phyloP scores from a whole-genome alignment of 2,797 vertebrate genomes.

The Falco rusticolus region DNA sequence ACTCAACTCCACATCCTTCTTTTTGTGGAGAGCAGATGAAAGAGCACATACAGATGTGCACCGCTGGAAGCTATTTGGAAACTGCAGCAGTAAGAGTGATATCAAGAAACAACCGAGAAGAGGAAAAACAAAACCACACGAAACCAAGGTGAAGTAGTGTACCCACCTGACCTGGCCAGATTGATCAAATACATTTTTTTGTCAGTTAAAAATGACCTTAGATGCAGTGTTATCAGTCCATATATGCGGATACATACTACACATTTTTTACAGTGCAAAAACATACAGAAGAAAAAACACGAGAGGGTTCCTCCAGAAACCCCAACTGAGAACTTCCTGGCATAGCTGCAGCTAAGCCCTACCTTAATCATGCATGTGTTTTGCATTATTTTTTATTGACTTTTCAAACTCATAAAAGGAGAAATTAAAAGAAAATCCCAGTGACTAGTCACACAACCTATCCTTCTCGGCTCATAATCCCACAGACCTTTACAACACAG shows the following conservation, averaged over 20 bases:
- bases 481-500: background rate
- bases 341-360: constrained; percentile 23
- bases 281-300: background rate
- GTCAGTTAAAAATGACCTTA: background rate
- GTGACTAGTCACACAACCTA: constrained; percentile 26
- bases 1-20: background rate
- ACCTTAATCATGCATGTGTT: constrained; percentile 54
- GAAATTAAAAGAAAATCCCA: constrained; percentile 55
- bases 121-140: background rate
- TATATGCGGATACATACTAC: background rate
- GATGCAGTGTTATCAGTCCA: background rate
- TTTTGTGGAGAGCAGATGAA: constrained; percentile 44
- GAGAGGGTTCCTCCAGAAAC: background rate
- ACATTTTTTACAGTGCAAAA: background rate
- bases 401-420: constrained; percentile 58
- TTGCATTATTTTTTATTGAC: constrained; percentile 59
- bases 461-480: constrained; percentile 36
- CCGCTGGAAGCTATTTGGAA: constrained; percentile 42
- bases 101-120: background rate
- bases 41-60: constrained; percentile 49
- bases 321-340: constrained; percentile 1
- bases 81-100: background rate
- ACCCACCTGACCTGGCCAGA: background rate
- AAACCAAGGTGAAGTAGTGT: background rate
- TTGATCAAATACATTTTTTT: background rate